A percentile compares a stretch with the other conserved stretches of the same genome.
phyloP scores from a whole-genome alignment of 2,113 vertebrate species.

The Cathartes aura region DNA sequence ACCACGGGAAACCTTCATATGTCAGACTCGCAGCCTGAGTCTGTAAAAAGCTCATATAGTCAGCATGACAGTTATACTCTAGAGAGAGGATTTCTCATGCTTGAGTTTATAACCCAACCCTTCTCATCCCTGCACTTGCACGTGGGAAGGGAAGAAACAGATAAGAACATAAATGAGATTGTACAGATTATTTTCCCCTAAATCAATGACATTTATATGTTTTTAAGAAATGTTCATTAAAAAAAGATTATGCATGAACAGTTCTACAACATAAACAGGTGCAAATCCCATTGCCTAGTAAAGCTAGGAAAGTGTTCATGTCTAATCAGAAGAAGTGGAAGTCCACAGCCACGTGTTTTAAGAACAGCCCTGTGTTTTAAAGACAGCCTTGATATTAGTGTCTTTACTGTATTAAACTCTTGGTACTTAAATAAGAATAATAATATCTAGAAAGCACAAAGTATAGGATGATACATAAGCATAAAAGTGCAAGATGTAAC shows the following conservation, averaged over 20 bases:
- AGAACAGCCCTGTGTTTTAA: neutral
- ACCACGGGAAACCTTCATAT: neutral
- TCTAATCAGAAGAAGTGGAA: neutral
- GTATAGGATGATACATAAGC: neutral
- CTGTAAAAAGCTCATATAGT: neutral
- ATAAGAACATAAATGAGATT: neutral
- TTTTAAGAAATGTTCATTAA: neutral
- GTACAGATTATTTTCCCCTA: neutral
- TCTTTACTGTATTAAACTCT: neutral
- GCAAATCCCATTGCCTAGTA: neutral
- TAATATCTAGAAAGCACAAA: neutral
- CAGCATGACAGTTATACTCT: neutral
- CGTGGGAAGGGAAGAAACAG: neutral
- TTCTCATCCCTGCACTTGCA: neutral
- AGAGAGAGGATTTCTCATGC: neutral
- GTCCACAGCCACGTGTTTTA: neutral
- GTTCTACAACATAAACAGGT: neutral
- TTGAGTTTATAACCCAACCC: neutral
- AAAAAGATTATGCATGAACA: neutral
- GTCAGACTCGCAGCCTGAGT: accelerated
- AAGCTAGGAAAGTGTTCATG: neutral
- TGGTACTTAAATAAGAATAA: constrained; percentile 7
- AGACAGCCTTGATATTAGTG: neutral
- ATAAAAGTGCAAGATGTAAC: constrained; percentile 26
- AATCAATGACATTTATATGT: neutral